Conservation (phyloP, 30 jellyfish, hydroid and myxozoan genomes). For the Aurelia sp. region DNA sequence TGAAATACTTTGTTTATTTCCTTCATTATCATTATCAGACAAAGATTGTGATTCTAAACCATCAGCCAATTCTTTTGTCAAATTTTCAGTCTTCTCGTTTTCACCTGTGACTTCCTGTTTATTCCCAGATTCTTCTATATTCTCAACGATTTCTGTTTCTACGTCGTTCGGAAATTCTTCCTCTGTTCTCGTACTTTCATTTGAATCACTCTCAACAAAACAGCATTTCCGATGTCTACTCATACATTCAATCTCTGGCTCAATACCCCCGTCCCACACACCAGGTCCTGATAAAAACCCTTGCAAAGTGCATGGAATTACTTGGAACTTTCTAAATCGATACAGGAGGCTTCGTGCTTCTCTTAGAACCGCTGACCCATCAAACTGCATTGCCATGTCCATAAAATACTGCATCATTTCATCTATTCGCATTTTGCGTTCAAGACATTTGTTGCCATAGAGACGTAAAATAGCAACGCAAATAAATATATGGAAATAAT, state of each 20-base stretch:
- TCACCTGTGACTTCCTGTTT: no score
- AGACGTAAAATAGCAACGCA: conserved; percentile 81
- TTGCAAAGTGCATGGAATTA: conserved; percentile 86
- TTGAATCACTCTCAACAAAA: conserved; percentile 1
- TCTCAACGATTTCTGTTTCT: neutral
- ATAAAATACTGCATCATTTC: conserved; percentile 84
- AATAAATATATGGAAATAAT: conserved; percentile 90
- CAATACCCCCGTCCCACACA: conserved; percentile 98
- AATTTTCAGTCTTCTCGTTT: no score
- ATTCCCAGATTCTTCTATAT: neutral
- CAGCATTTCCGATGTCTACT: conserved; percentile 80
- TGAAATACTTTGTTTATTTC: no score
- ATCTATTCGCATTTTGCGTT: conserved; percentile 70
- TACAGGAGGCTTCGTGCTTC: conserved; percentile 87
- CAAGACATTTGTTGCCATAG: conserved; percentile 75
- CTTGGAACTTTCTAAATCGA: conserved; percentile 75
- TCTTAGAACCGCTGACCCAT: conserved; percentile 79
- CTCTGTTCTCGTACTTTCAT: neutral
- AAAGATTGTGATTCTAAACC: no score
- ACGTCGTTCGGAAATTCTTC: neutral
- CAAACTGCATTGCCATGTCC: conserved; percentile 91
- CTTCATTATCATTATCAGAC: no score
- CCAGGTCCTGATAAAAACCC: conserved; percentile 86
- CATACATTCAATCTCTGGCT: conserved; percentile 89
- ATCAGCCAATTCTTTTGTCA: no score